phyloP scores from a whole-genome alignment of 2,888 invertebrate species.

The Hirtodrosophila histrioides region DNA sequence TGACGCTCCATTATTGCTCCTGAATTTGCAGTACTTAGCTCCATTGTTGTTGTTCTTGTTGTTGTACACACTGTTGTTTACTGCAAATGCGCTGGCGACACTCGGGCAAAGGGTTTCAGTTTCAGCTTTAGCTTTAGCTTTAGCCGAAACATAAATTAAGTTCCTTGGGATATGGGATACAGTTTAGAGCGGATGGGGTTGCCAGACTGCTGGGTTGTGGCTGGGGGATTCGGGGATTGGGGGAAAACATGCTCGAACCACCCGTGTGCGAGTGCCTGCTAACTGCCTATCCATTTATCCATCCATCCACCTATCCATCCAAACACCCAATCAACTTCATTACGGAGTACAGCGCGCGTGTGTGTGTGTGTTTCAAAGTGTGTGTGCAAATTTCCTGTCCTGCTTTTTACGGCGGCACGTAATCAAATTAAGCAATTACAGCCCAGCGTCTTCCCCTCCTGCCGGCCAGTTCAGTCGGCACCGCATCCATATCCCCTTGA shows the following conservation, averaged over 20 bases:
- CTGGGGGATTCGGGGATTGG: background rate
- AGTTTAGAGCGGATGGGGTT: conserved; percentile 54
- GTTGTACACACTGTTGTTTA: conserved; percentile 39
- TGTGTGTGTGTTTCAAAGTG: conserved; percentile 38
- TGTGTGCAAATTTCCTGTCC: conserved; percentile 75
- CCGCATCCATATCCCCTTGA: conserved; percentile 41
- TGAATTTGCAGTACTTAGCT: conserved; percentile 7
- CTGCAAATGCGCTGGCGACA: conserved; percentile 69
- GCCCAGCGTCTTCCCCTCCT: conserved; percentile 38
- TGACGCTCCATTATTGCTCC: conserved; percentile 19
- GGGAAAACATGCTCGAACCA: conserved; percentile 6
- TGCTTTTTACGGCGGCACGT: conserved; percentile 81
- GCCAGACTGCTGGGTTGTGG: conserved; percentile 11
- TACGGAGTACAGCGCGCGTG: conserved; percentile 33
- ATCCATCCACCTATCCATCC: conserved; percentile 43
- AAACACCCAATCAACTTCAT: conserved; percentile 65
- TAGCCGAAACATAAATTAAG: conserved; percentile 74
- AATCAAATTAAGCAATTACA: conserved; percentile 83
- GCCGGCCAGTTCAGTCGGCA: background rate
- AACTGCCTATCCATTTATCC: conserved; percentile 44
- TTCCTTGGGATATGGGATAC: conserved; percentile 56
- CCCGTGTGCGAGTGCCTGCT: conserved; percentile 26
- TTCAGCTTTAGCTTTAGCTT: conserved; percentile 32
- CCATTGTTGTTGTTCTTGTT: conserved; percentile 44
- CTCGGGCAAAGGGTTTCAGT: conserved; percentile 47